Evolutionary conservation across 2,888 invertebrate species (phyloP).

Genomic region (Lasioglossum pauxillum): DNA sequence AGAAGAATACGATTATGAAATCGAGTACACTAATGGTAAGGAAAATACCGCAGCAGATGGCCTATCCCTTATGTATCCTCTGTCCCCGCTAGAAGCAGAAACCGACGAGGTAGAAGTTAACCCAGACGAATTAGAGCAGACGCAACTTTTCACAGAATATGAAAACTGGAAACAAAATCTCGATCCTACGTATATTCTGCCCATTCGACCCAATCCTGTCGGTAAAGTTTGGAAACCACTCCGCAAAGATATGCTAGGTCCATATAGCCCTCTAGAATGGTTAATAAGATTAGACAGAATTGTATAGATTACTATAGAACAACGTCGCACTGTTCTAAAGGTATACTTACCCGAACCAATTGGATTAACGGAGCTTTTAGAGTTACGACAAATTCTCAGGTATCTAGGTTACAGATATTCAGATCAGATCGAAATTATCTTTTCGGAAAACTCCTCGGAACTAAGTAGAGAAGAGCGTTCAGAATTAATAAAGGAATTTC

Average conservation of each 20-base stretch:
- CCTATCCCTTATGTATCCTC: background rate
- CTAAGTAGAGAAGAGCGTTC: background rate
- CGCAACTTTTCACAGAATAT: background rate
- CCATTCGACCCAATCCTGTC: background rate
- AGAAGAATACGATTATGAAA: slow-evolving; percentile 77
- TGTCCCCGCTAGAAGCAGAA: background rate
- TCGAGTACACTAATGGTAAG: slow-evolving; percentile 74
- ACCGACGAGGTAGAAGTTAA: background rate
- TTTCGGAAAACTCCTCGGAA: background rate
- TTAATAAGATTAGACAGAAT: background rate
- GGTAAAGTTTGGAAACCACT: background rate
- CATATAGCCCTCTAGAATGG: background rate
- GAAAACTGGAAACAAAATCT: background rate
- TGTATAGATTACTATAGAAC: background rate
- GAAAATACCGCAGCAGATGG: slow-evolving; percentile 1
- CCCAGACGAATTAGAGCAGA: background rate
- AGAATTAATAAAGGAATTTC: background rate
- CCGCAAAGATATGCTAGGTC: background rate
- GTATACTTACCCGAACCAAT: background rate
- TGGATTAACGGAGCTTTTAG: background rate
- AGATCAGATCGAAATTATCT: background rate
- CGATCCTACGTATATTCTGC: background rate
- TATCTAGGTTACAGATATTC: background rate
- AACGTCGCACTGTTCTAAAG: background rate
- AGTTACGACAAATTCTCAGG: background rate